Conservation (phyloP, 2,888 invertebrate species). For the Anoplius nigerrimus region DNA sequence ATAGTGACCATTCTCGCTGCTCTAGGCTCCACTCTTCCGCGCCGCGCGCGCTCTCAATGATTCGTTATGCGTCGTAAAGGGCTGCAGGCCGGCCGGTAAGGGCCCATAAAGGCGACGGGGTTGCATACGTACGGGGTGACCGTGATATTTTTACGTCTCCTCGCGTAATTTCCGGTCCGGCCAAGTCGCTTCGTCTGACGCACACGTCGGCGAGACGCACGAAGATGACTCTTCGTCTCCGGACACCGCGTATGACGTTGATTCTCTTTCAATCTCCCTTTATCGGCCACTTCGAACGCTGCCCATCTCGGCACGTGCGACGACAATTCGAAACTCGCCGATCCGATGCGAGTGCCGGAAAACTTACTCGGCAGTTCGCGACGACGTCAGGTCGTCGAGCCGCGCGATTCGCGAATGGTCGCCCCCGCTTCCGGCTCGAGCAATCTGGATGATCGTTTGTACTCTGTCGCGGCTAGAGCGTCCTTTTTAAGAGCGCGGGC, state of each 20-base stretch:
- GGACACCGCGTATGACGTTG: slow-evolving; percentile 13
- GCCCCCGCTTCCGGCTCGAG: too few relatives aligned
- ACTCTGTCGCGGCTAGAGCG: too few relatives aligned
- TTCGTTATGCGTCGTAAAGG: slow-evolving; percentile 31
- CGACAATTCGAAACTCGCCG: slow-evolving; percentile 37
- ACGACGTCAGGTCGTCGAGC: slow-evolving; percentile 19
- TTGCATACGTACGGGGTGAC: slow-evolving; percentile 48
- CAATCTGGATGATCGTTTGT: too few relatives aligned
- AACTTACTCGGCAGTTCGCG: slow-evolving; percentile 19
- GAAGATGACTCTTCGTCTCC: slow-evolving; percentile 21
- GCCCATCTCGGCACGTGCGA: slow-evolving; percentile 18
- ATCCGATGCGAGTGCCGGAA: slow-evolving; percentile 21
- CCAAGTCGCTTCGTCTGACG: too few relatives aligned
- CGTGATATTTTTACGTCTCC: slow-evolving; percentile 43
- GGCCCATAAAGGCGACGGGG: slow-evolving; percentile 28
- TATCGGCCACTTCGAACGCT: slow-evolving; percentile 22
- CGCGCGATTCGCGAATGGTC: slow-evolving; percentile 1
- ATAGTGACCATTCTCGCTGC: not conserved
- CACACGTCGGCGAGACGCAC: too few relatives aligned
- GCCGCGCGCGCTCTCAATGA: slow-evolving; percentile 18
- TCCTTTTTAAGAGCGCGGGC: too few relatives aligned
- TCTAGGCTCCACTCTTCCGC: slow-evolving; percentile 1
- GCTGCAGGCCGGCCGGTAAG: slow-evolving; percentile 8
- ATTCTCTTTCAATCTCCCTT: slow-evolving; percentile 28
- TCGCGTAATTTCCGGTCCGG: slow-evolving; percentile 39